Evolutionary conservation across 1,140 invertebrate species (phyloP).

Genomic region (Zaprionus africanus): DNA sequence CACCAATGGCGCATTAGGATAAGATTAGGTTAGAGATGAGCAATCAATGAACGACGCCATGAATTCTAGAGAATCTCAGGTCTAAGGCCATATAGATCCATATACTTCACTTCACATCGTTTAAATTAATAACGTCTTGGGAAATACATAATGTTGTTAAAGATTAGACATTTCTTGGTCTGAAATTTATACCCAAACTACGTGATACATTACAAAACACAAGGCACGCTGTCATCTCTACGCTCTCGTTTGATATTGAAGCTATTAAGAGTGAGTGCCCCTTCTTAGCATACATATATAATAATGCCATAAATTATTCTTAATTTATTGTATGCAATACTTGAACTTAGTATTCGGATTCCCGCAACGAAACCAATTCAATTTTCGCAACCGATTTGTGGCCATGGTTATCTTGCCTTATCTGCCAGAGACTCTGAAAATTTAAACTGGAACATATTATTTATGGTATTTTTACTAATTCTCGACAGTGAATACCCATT

Average conservation of each 20-base stretch:
- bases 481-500: slow-evolving; percentile 29
- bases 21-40: slow-evolving; percentile 1
- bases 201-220: neutral
- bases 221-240: neutral
- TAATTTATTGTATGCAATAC: neutral
- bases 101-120: neutral
- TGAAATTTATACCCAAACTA: neutral
- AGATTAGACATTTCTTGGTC: too few relatives aligned
- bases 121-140: too few relatives aligned
- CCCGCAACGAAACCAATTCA: neutral
- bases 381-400: slow-evolving; percentile 7
- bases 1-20: neutral
- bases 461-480: slow-evolving; percentile 27
- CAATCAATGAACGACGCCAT: neutral
- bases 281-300: neutral
- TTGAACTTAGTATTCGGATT: neutral
- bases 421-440: slow-evolving; percentile 42
- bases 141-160: too few relatives aligned
- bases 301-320: neutral
- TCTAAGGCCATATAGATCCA: too few relatives aligned
- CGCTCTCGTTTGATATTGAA: too few relatives aligned
- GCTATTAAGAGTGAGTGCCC: neutral
- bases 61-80: neutral
- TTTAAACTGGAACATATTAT: slow-evolving; percentile 19
- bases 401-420: slow-evolving; percentile 44